Evolutionary conservation across 2,888 invertebrate species (phyloP).

Genomic region (Neoascia interrupta): DNA sequence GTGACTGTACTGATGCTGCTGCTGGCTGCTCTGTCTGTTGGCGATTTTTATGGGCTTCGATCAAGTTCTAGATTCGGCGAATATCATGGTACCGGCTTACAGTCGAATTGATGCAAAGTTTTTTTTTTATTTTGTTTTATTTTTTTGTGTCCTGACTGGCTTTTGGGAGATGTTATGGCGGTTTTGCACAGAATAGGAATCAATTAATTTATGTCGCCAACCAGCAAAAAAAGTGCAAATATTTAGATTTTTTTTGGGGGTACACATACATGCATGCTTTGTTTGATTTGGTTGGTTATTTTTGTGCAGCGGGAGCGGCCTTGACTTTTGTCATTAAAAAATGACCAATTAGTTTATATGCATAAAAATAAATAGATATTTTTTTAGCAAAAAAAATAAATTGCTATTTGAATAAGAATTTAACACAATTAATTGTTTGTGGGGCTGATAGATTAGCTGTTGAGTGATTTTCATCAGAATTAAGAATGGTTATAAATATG

Average conservation of each 20-base stretch:
- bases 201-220: neutral
- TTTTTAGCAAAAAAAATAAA: too few relatives aligned
- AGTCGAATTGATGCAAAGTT: constrained; percentile 22
- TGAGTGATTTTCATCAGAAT: too few relatives aligned
- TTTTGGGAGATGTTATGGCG: constrained; percentile 32
- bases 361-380: too few relatives aligned
- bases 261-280: neutral
- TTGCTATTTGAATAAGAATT: too few relatives aligned
- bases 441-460: too few relatives aligned
- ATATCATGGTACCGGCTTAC: constrained; percentile 24
- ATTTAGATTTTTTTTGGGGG: neutral
- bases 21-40: constrained; percentile 23
- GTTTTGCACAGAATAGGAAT: constrained; percentile 36
- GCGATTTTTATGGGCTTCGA: constrained; percentile 43
- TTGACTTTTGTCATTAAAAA: constrained; percentile 55
- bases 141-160: constrained; percentile 17
- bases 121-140: neutral
- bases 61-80: constrained; percentile 61
- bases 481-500: too few relatives aligned
- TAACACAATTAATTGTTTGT: too few relatives aligned
- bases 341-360: constrained; percentile 47
- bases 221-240: constrained; percentile 20
- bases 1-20: constrained; percentile 14
- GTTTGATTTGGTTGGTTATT: constrained; percentile 17
- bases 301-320: constrained; percentile 29